A percentile compares a stretch with the other conserved stretches of the same genome.
phyloP scores from a whole-genome alignment of 2,888 invertebrate genomes.

The Cerceris ruficornis region DNA sequence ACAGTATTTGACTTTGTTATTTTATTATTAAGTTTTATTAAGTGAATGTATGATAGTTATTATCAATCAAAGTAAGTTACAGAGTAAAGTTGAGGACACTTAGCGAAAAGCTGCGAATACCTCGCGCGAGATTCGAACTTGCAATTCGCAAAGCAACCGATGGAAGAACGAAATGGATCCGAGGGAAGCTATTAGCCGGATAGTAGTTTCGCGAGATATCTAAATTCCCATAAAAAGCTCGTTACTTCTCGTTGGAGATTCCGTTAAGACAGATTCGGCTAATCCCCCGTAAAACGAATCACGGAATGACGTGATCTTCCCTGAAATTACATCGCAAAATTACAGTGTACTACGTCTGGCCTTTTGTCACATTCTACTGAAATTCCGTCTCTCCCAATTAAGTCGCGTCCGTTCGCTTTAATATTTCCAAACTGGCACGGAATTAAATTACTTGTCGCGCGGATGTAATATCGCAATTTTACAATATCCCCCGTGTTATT shows the following conservation, averaged over 20 bases:
- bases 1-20: no score
- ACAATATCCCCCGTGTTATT: no score
- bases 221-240: constrained; percentile 28
- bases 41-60: no score
- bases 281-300: constrained; percentile 12
- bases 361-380: neutral
- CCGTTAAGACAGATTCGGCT: constrained; percentile 24
- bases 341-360: neutral
- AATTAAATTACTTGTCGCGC: no score
- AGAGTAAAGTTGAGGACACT: no score
- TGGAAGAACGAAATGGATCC: no score
- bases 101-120: no score
- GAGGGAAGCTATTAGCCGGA: constrained; percentile 7
- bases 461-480: no score
- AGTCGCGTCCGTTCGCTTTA: neutral
- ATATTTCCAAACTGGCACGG: no score
- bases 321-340: neutral
- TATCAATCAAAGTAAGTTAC: no score
- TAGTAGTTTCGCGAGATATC: constrained; percentile 22
- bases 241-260: constrained; percentile 27
- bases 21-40: no score
- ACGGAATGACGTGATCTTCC: neutral
- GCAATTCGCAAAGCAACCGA: neutral
- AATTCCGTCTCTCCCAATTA: neutral
- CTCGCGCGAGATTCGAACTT: neutral